These are phyloP conservation scores for Chloroceryle inda DNA, from an alignment of 2,797 vertebrate genomes.

Conservation along the genomic window DNA sequence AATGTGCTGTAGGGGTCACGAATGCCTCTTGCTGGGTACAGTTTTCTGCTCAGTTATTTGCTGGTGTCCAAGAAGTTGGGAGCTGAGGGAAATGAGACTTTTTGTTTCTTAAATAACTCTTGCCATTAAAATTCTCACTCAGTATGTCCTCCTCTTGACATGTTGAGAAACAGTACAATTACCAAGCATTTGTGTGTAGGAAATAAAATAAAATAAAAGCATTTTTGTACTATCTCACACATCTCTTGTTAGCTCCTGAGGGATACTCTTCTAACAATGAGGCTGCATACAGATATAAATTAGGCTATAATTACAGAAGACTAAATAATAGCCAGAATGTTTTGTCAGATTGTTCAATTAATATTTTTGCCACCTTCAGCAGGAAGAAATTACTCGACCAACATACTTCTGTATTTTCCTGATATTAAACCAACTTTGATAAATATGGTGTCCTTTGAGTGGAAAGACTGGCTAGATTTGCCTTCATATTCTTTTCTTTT, in stretches of 20 bases:
- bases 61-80: neutral
- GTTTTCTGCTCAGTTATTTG: slow-evolving; percentile 14
- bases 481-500: neutral
- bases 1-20: fast-evolving
- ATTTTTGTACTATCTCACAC: slow-evolving; percentile 43
- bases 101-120: slow-evolving; percentile 6
- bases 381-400: slow-evolving; percentile 6
- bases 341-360: slow-evolving; percentile 39
- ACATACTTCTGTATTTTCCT: neutral
- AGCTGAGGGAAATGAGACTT: neutral
- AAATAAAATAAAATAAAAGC: slow-evolving; percentile 11
- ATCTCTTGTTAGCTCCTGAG: slow-evolving; percentile 4
- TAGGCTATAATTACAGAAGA: slow-evolving; percentile 39
- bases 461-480: neutral
- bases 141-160: neutral
- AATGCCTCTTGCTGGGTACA: neutral
- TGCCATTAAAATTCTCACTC: slow-evolving; percentile 26
- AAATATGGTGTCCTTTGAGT: neutral
- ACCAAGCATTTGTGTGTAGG: neutral
- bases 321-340: slow-evolving; percentile 8
- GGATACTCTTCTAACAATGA: slow-evolving; percentile 46
- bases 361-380: slow-evolving; percentile 21
- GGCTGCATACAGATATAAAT: slow-evolving; percentile 21
- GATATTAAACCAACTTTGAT: neutral
- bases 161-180: neutral